Conservation (phyloP, 2,797 vertebrate genomes). For the Tenualosa ilisha region DNA sequence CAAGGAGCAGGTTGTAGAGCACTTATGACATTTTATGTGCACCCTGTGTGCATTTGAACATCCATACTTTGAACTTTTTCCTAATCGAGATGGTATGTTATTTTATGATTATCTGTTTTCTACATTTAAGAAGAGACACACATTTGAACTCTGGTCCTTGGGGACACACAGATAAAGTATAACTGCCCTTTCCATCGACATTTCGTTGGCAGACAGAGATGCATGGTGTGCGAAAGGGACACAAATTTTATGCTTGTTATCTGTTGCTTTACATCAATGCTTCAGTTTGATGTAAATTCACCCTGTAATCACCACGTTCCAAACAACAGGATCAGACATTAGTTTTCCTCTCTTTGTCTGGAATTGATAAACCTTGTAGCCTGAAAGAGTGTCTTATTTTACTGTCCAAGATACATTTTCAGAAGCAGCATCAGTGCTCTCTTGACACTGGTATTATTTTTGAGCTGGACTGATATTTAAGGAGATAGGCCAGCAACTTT, state of each 20-base stretch:
- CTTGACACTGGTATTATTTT: neutral
- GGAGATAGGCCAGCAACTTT: neutral
- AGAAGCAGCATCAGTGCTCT: neutral
- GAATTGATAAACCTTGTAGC: neutral
- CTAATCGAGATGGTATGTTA: constrained; percentile 23
- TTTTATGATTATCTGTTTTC: constrained; percentile 36
- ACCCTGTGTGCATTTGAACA: constrained; percentile 23
- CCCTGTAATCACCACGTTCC: neutral
- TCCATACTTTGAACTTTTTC: constrained; percentile 17
- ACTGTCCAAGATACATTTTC: neutral
- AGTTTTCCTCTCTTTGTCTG: neutral
- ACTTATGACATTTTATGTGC: constrained; percentile 26
- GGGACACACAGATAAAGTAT: constrained; percentile 32
- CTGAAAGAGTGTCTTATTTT: neutral
- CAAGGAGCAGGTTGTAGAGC: constrained; percentile 23
- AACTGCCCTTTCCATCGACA: constrained; percentile 28
- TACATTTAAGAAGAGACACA: constrained; percentile 28
- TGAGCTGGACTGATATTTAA: neutral
- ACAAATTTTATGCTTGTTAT: constrained; percentile 3
- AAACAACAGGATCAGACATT: neutral
- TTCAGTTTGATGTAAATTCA: neutral
- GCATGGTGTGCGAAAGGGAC: neutral
- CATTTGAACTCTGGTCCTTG: constrained; percentile 26
- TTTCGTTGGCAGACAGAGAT: neutral
- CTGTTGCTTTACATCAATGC: neutral